A percentile compares a stretch with the other conserved stretches of the same genome.
Conservation (phyloP, 2,113 vertebrate species). For the Paraplagusia blochii region DNA sequence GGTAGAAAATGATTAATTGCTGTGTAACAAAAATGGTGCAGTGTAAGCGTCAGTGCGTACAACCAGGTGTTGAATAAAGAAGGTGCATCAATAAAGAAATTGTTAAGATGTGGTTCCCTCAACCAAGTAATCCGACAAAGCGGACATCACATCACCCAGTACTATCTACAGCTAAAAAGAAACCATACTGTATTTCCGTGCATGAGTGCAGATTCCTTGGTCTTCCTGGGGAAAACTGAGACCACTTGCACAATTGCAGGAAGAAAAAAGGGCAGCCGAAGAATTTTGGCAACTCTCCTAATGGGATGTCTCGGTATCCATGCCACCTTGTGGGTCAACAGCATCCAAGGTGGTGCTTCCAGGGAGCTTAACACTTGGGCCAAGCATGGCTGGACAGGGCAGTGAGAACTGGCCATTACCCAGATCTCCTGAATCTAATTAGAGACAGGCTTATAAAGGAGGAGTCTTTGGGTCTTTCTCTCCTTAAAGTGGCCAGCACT, state of each 20-base stretch:
- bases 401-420: conserved; percentile 46
- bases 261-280: conserved; percentile 10
- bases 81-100: no score
- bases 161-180: conserved; percentile 13
- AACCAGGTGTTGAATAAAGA: no score
- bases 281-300: conserved; percentile 11
- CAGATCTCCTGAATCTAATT: conserved; percentile 65
- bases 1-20: no score
- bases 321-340: conserved; percentile 39
- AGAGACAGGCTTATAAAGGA: conserved; percentile 51
- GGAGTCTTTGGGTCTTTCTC: conserved; percentile 48
- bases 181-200: conserved; percentile 1
- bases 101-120: conserved; percentile 10
- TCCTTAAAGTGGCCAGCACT: conserved; percentile 39
- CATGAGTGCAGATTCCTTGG: background rate
- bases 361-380: conserved; percentile 41
- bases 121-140: conserved; percentile 11
- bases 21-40: no score
- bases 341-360: conserved; percentile 41
- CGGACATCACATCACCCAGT: conserved; percentile 12
- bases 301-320: conserved; percentile 32
- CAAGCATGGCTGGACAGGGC: conserved; percentile 46
- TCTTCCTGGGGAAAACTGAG: conserved; percentile 10
- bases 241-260: conserved; percentile 6
- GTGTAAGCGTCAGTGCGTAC: no score